Evolutionary conservation across 2,113 vertebrate genomes (phyloP), one percentile per base, ranked within the genome.

Genomic region (Phocoena phocoena): DNA sequence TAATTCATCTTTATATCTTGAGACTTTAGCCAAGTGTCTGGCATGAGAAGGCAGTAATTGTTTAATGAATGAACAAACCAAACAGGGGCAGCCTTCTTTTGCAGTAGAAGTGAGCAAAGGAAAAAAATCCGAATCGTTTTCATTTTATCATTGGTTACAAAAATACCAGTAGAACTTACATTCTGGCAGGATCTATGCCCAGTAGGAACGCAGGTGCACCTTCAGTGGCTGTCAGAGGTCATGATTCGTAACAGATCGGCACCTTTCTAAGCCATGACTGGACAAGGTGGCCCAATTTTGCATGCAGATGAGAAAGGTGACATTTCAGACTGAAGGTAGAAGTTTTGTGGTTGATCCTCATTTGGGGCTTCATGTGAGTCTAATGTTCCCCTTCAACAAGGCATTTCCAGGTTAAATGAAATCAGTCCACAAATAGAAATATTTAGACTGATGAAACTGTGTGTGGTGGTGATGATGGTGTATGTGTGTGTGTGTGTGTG

Each of bases 21-120:
- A 96, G 73, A 21, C 58, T 68, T 74, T 47, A 88, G 53, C 82
- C 14, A 73, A 55, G 38, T 38, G 60, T 14, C 88, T 62, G 50
- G 50, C 63, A 65, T 0, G 12, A 80, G 82, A 84, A 73, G 26
- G 31, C 14, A 26, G 1, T n/a, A 80, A 63, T 6, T 63, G 26
- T 73, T 55, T 58, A 89, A 96, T 65, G 82, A 93, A 55, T 55
- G 28, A 89, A 90, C 53, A 47, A 82, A 97, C 55, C 50, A 62
- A 76, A 74, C 5, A 81, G 62, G 33, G 83, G 76, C 26, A 67
- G 36, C 44, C 67, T 88, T 88, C 36, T 92, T 93, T 89, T 36
- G 63, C 20, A 26, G 67, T 12, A 62, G 26, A 28, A 47, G 21
- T 21, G 44, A 28, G n/a, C 85, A 87, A 86, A 79, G 68, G 8